These are phyloP conservation scores for Aphaenogaster floridana DNA, from an alignment of 1,140 invertebrate species.

Conservation along the genomic window DNA sequence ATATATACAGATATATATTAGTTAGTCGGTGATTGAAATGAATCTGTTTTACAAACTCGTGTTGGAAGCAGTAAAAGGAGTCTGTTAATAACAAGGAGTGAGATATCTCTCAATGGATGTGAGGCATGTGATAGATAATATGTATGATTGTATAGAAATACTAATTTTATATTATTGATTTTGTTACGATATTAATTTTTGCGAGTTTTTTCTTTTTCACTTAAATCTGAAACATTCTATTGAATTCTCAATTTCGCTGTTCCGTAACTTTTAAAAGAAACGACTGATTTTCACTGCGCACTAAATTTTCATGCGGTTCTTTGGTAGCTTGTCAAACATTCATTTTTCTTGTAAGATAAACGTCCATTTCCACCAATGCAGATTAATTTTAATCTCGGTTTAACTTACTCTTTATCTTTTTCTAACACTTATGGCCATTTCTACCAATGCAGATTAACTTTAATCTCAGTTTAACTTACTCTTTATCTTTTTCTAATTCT, in stretches of 20 bases:
- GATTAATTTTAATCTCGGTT: no score
- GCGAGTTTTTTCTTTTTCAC: background rate
- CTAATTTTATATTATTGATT: conserved; percentile 3
- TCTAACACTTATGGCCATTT: no score
- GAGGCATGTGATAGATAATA: background rate
- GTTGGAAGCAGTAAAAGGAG: background rate
- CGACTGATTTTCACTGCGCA: background rate
- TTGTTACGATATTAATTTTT: background rate
- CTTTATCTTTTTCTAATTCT: no score
- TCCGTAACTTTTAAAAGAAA: background rate
- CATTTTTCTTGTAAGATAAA: background rate
- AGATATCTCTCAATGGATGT: background rate
- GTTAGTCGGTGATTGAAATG: background rate
- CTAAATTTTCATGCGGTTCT: background rate
- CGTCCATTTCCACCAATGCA: no score
- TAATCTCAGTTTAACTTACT: no score
- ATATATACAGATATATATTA: background rate
- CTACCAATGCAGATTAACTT: no score
- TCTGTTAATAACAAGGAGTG: background rate
- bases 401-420: no score
- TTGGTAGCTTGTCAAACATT: background rate
- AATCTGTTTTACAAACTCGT: background rate
- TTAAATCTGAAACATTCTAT: background rate
- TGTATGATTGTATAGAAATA: background rate
- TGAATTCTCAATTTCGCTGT: background rate